Evolutionary conservation across 2,797 vertebrate genomes (phyloP), one percentile per base, ranked within the genome.

Genomic region (Valencia hispanica): DNA sequence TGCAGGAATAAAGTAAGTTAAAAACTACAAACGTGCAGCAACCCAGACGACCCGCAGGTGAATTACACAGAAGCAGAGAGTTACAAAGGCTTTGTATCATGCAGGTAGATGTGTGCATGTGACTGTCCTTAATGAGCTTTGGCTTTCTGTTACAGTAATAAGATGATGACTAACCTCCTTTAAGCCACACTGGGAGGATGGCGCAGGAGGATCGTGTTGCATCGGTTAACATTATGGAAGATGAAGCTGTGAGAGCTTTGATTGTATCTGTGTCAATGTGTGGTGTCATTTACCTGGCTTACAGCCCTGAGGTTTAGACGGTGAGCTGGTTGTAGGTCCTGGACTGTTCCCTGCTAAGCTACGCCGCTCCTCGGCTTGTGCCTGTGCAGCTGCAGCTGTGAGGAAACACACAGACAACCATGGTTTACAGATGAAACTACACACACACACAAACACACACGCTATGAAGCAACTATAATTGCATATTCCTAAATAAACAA

Each of bases 351-450:
- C 94, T 72, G 94, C 82, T 84, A 96, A 95, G 92, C 91, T 97
- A 82, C 96, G 95, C 83, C 97, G 96, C 94, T 99, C 98, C 81
- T 98, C 96, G 20, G 96, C 97, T 86, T 97, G 94, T 30, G 96
- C 97, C 84, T 97, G 96, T 69, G 97, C 97, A 73, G 95, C 96
- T 93, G 97, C 97, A 94, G 96, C 98, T 99, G 87, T 43, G 63
- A 81, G 48, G 81, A 53, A 79, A 79, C n/a, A 82, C 61, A 86
- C 25, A 68, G 11, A 78, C 61, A 79, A 0, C 22, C 25, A 50
- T 39, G 78, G 71, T 70, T 79, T 78, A 79, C 4, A 74, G 15
- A 76, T 2, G 43, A 1, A 70, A 69, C 47, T 36, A 43, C 2
- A 77, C 39, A 68, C 53, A 69, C 9, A 76, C 65, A 47, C 45